Evolutionary conservation across 1,140 invertebrate species (phyloP).

Genomic region (Oryctes rhinoceros): DNA sequence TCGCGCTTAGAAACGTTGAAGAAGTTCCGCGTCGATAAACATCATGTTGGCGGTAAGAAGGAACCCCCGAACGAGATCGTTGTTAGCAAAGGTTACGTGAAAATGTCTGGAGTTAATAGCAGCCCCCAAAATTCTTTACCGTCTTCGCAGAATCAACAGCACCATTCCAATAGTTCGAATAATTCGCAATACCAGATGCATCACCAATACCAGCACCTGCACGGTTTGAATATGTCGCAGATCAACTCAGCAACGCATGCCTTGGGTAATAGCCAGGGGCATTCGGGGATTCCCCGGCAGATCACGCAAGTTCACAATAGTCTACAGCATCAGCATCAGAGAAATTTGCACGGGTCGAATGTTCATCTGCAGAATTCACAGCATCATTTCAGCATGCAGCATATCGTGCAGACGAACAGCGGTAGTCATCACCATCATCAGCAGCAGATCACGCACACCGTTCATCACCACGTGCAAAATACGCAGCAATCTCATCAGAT

Average conservation of each 20-base stretch:
- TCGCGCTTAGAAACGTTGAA: constrained; percentile 58
- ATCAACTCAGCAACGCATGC: too few species aligned
- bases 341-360: not conserved
- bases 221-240: constrained; percentile 22
- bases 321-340: not conserved
- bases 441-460: constrained; percentile 44
- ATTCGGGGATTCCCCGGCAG: not conserved
- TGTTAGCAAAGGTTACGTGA: constrained; percentile 35
- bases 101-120: constrained; percentile 38
- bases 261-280: not conserved
- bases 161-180: constrained; percentile 37
- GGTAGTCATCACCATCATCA: not conserved
- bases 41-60: constrained; percentile 44
- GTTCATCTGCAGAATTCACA: constrained; percentile 35
- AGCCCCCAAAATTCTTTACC: constrained; percentile 16
- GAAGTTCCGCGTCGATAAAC: constrained; percentile 60
- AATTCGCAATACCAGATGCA: constrained; percentile 25
- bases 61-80: constrained; percentile 18
- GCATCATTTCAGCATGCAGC: constrained; percentile 43
- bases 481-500: constrained; percentile 48
- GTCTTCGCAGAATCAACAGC: constrained; percentile 20
- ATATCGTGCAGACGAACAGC: constrained; percentile 40
- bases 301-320: not conserved
- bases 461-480: constrained; percentile 37
- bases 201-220: constrained; percentile 34